Base-by-base conservation (phyloP, 2,797 vertebrate species). In the Gephyroberyx darwinii region DNA sequence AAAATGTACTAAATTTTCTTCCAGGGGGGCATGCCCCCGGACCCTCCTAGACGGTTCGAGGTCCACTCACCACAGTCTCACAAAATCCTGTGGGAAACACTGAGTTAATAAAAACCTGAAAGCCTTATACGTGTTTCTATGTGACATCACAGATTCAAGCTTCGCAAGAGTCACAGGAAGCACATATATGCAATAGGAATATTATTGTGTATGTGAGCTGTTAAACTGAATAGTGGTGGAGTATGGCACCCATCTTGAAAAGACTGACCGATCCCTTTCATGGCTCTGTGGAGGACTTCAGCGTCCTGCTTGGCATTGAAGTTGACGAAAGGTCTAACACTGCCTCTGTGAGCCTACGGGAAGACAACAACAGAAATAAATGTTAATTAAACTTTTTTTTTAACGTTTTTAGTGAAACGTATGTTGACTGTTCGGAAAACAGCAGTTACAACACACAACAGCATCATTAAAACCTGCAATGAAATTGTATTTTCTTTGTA, bases 251-350 rank as follows among this genome's bases (percentile, higher is more conserved):
- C 5, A 30, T 60, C 3, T 8, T 8, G n/a, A 37, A 19, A 3
- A 43, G 53, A 86, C 92, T 95, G 87, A 98, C 98, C 98, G 0
- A 99, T 82, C 80, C 98, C 98, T 88, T 98, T 99, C 97, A 99
- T 99, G 73, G 98, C 96, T 84, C 94, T 97, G 30, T 95, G 94
- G 62, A 99, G 96, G 54, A 93, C 9, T 66, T 98, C 96, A 3
- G 96, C 96, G 81, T 99, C 98, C 5, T 94, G 91, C 86, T 96
- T 95, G 43, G 95, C 94, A 57, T 97, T 94, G 78, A 99, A 99
- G 67, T 93, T 92, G 80, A 94, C 85, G 2, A 93, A 97, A 45
- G 94, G 94, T 74, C 88, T 92, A 20, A 99, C 93, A 14, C 89
- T 94, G 75, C 94, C 94, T 91, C 92, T 72, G 80, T 80, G 55